These are phyloP conservation scores for Xiphorhynchus erythropygius DNA, from an alignment of 2,797 vertebrate genomes.

Conservation along the genomic window DNA sequence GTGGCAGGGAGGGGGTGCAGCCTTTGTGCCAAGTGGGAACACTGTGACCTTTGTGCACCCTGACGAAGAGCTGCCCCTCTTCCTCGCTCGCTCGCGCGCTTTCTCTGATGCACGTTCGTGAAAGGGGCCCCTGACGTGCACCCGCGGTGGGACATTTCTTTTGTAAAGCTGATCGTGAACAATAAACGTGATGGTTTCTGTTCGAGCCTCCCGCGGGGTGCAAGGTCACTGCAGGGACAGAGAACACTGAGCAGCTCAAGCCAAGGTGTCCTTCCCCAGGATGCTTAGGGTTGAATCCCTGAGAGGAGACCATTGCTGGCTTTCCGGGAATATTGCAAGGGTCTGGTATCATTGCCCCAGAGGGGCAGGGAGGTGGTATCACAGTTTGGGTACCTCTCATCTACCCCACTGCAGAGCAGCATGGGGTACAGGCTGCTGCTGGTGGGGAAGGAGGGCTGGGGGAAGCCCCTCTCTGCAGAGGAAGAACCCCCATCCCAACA, in stretches of 20 bases:
- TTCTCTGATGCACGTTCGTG: conserved; percentile 65
- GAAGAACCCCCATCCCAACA: not conserved
- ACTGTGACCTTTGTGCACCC: conserved; percentile 47
- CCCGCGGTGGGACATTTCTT: conserved; percentile 57
- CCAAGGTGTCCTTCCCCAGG: not conserved
- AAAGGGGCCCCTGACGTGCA: not conserved
- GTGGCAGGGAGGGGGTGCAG: rapidly evolving
- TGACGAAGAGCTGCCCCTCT: not conserved
- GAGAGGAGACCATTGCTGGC: rapidly evolving
- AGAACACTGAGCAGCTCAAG: rapidly evolving
- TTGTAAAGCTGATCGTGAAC: conserved; percentile 78
- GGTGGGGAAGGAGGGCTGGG: not conserved
- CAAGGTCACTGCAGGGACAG: rapidly evolving
- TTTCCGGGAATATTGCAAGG: not conserved
- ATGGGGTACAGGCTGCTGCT: not conserved
- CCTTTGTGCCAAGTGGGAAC: conserved; percentile 26
- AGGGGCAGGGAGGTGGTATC: not conserved
- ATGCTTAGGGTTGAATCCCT: not conserved
- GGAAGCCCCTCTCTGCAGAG: not conserved
- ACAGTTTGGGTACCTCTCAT: not conserved
- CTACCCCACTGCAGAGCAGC: not conserved
- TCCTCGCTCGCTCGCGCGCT: not conserved
- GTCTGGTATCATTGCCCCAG: not conserved
- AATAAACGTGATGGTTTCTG: conserved; percentile 79
- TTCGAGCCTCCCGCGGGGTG: not conserved